phyloP scores from a whole-genome alignment of 2,888 invertebrate species.

The Lypha dubia region DNA sequence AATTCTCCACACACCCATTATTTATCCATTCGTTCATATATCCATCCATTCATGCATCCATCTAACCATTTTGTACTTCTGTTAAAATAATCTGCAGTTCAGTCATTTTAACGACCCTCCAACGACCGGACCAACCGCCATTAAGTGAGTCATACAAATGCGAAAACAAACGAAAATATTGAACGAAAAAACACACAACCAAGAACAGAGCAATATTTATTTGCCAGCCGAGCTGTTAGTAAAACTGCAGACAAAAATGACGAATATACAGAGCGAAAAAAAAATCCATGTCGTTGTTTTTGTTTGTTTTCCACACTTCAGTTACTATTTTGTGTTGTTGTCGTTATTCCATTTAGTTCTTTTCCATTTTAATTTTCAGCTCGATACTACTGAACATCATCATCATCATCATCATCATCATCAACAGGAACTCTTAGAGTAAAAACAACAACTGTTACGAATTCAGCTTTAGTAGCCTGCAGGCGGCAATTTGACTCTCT shows the following conservation, averaged over 20 bases:
- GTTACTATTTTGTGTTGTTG: constrained; percentile 53
- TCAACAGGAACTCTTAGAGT: constrained; percentile 28
- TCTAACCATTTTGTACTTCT: constrained; percentile 16
- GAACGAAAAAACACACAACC: constrained; percentile 7
- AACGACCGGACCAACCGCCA: constrained; percentile 54
- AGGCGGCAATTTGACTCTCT: constrained; percentile 62
- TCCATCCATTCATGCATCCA: constrained; percentile 23
- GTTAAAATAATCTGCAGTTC: constrained; percentile 50
- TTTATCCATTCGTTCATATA: constrained; percentile 24
- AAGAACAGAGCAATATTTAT: constrained; percentile 18
- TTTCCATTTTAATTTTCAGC: constrained; percentile 52
- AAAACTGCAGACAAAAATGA: constrained; percentile 33
- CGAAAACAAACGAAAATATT: constrained; percentile 26
- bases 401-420: constrained; percentile 45
- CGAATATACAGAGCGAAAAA: constrained; percentile 5
- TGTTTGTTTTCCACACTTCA: constrained; percentile 61
- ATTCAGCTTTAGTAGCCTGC: constrained; percentile 37
- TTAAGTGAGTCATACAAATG: constrained; percentile 64
- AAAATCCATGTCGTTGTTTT: constrained; percentile 39
- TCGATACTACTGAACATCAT: constrained; percentile 38
- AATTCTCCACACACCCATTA: constrained; percentile 37
- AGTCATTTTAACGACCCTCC: constrained; percentile 61
- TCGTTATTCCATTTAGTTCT: constrained; percentile 52
- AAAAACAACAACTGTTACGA: constrained; percentile 27
- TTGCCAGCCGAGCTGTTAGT: constrained; percentile 42